These are phyloP conservation scores for Chrysomela aeneicollis DNA, from an alignment of 2,888 invertebrate genomes.

Conservation along the genomic window DNA sequence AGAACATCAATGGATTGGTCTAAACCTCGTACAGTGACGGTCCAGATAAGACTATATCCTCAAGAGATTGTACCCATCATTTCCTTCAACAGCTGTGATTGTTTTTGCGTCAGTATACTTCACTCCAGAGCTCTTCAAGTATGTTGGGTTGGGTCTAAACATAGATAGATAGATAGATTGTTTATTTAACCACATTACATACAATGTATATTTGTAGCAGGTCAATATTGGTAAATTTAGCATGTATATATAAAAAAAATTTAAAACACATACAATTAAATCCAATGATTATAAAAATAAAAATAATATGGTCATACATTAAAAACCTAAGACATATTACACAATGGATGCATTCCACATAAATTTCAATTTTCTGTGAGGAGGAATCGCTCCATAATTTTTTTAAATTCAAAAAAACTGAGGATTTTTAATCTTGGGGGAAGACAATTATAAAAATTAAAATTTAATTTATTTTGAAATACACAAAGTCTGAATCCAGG, in stretches of 20 bases:
- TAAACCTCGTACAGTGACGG: too few species aligned
- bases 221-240: background rate
- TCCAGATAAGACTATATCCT: too few species aligned
- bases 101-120: too few species aligned
- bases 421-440: background rate
- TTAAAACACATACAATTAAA: too few species aligned
- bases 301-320: background rate
- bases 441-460: background rate
- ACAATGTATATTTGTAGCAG: background rate
- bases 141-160: too few species aligned
- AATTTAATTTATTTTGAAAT: background rate
- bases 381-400: background rate
- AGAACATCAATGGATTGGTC: too few species aligned
- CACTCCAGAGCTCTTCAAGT: too few species aligned
- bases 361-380: background rate
- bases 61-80: too few species aligned
- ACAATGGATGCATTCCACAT: background rate
- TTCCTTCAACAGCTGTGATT: too few species aligned
- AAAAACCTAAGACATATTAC: background rate
- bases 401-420: constrained; percentile 13
- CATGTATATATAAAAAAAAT: background rate
- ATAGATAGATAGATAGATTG: background rate
- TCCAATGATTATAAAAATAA: background rate
- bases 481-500: constrained; percentile 11
- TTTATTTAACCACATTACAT: background rate